phyloP scores from a whole-genome alignment of 1,140 invertebrate species.

The Stegodyphus mimosarum region DNA sequence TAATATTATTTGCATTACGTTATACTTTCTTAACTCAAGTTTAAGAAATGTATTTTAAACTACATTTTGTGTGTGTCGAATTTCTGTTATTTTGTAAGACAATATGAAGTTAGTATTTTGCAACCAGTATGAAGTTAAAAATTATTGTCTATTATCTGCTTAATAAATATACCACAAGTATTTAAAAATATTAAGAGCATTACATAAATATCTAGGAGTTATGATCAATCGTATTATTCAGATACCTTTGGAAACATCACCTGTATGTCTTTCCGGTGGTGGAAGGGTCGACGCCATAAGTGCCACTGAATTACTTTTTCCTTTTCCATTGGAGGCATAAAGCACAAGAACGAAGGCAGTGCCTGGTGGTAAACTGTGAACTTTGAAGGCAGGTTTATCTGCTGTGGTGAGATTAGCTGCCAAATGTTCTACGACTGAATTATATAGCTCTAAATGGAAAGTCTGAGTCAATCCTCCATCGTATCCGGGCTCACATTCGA shows the following conservation, averaged over 20 bases:
- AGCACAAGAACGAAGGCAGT: slow-evolving; percentile 80
- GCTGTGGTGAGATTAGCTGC: slow-evolving; percentile 58
- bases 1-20: too few relatives aligned
- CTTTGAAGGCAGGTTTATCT: slow-evolving; percentile 64
- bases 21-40: too few relatives aligned
- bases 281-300: slow-evolving; percentile 62
- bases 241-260: slow-evolving; percentile 35
- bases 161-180: too few relatives aligned
- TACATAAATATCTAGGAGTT: too few relatives aligned
- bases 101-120: too few relatives aligned
- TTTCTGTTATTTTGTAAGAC: too few relatives aligned
- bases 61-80: too few relatives aligned
- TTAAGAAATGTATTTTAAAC: too few relatives aligned
- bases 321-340: slow-evolving; percentile 63
- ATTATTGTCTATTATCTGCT: too few relatives aligned
- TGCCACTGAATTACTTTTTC: slow-evolving; percentile 56
- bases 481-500: slow-evolving; percentile 81
- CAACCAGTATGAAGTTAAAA: too few relatives aligned
- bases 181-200: too few relatives aligned
- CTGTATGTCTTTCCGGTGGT: slow-evolving; percentile 59
- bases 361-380: slow-evolving; percentile 78
- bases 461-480: slow-evolving; percentile 86
- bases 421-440: slow-evolving; percentile 70
- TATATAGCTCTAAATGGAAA: slow-evolving; percentile 82
- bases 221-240: too few relatives aligned